A percentile compares a stretch with the other conserved stretches of the same genome.
These are phyloP conservation scores for Urocolius indicus DNA, from an alignment of 2,113 vertebrate genomes.

Conservation along the genomic window DNA sequence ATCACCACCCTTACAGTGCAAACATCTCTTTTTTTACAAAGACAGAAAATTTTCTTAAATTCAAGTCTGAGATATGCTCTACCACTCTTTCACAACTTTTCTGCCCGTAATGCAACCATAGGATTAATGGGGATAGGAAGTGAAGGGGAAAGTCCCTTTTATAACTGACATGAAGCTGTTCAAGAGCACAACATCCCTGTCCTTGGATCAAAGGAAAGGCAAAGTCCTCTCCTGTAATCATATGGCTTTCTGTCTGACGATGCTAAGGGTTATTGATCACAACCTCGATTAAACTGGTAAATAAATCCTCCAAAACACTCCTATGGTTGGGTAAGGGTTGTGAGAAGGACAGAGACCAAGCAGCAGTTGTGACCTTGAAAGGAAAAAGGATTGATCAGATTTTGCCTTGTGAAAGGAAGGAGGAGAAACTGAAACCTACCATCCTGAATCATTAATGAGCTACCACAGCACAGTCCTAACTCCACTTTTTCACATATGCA, in stretches of 20 bases:
- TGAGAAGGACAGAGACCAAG: slow-evolving; percentile 15
- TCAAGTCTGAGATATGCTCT: neutral
- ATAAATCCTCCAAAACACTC: slow-evolving; percentile 13
- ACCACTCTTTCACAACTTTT: neutral
- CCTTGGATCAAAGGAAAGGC: neutral
- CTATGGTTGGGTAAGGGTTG: neutral
- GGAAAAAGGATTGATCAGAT: slow-evolving; percentile 82
- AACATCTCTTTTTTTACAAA: neutral
- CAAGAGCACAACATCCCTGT: neutral
- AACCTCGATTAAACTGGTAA: neutral
- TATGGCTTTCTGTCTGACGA: neutral
- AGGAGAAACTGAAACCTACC: slow-evolving; percentile 82
- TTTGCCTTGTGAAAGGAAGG: slow-evolving; percentile 74
- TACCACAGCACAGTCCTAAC: slow-evolving; percentile 40
- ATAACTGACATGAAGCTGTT: neutral
- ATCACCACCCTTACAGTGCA: neutral
- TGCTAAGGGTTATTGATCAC: neutral
- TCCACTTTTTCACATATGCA: neutral
- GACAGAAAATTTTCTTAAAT: neutral
- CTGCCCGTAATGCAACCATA: neutral
- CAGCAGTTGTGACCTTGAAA: slow-evolving; percentile 85
- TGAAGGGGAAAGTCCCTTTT: neutral
- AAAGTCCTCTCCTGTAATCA: neutral
- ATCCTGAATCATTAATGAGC: slow-evolving; percentile 90
- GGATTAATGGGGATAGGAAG: neutral